Base-by-base conservation (phyloP, 2,797 vertebrate species). In the Alca torda region DNA sequence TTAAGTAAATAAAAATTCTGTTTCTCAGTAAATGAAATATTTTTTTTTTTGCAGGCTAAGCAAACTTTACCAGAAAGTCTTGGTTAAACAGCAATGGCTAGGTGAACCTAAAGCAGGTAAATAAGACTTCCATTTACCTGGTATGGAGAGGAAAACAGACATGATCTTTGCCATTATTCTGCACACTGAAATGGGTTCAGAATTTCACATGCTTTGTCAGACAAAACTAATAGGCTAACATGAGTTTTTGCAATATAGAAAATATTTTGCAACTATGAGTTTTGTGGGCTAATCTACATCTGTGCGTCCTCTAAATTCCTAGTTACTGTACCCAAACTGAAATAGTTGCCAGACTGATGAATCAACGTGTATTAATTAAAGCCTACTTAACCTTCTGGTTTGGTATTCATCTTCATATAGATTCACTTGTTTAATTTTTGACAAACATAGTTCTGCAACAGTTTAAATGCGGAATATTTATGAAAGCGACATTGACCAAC, bases 391-490 rank as follows among this genome's bases (percentile, higher is more conserved):
- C 65, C 33, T 89, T 77, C 15, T 48, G 4, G 2, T 25, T 84
- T 63, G 56, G 10, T 65, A 30, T 80, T 74, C 14, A 64, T 93
- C 59, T 85, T 76, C 25, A 23, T 67, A 21, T 10, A 65, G 18
- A 80, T 65, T 95, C 41, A 84, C 15, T 93, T 51, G 28, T 41
- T 90, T 87, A 28, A 64, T 87, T 95, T 96, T 86, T 96, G 37
- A 84, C 76, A 81, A 91, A 68, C 41, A 33, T 24, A 85, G 31
- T 91, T 89, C 54, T 84, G 50, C 39, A 64, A 19, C n/a, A 84
- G 46, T 89, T 94, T 91, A 93, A 84, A 96, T 94, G 56, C 72
- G 93, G 74, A 90, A 85, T 95, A 90, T 84, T 97, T 94, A 61
- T 89, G 83, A 82, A 96, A 89, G 67, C 46, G 94, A 76, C 74